Evolutionary conservation across 2,113 vertebrate genomes (phyloP).

Genomic region (Pseudonaja textilis): DNA sequence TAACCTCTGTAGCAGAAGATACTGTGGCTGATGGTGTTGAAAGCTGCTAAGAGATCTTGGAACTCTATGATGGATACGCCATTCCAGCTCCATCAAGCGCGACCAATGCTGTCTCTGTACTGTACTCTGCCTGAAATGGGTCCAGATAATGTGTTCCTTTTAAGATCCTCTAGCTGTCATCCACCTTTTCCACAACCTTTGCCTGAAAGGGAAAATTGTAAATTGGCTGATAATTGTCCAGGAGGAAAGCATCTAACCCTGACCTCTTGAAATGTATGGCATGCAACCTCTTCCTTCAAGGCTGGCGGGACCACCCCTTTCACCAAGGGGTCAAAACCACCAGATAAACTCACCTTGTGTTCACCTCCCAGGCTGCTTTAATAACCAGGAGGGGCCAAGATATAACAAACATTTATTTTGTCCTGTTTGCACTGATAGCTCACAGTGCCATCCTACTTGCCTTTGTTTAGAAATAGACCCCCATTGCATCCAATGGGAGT

Average conservation of each 20-base stretch:
- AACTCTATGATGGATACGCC: not conserved
- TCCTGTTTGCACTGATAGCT: constrained; percentile 37
- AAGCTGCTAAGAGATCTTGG: not conserved
- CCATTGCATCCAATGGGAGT: not conserved
- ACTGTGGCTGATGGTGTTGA: not conserved
- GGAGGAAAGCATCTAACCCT: not conserved
- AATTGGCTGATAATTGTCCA: not conserved
- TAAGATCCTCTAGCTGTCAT: not conserved
- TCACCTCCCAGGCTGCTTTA: not conserved
- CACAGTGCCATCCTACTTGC: not conserved
- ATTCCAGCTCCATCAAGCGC: not conserved
- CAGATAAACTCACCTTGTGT: not conserved
- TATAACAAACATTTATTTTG: constrained; percentile 24
- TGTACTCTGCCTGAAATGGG: not conserved
- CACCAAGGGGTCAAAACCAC: not conserved
- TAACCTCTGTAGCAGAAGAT: not conserved
- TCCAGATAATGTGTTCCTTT: not conserved
- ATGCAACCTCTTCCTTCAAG: not conserved
- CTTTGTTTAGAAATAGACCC: not conserved
- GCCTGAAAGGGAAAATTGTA: not conserved
- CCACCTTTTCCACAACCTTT: not conserved
- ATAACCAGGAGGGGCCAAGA: not conserved
- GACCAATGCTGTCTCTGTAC: not conserved
- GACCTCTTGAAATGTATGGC: not conserved
- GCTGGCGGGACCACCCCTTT: not conserved